Conservation (phyloP, 2,888 invertebrate species). For the Drosophila anomelani region DNA sequence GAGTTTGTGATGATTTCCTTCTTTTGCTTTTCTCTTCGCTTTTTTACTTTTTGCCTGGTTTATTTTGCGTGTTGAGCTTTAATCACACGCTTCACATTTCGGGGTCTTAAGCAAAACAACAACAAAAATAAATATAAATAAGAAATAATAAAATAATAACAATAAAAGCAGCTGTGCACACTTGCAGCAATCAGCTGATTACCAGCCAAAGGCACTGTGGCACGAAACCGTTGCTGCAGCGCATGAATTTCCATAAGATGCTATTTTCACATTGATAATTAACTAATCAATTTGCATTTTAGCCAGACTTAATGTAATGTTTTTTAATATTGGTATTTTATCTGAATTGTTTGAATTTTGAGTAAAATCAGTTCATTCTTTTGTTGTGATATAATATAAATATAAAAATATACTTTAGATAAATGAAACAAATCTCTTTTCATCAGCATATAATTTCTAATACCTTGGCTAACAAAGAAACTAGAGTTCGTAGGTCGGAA, state of each 20-base stretch:
- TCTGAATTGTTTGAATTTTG: not conserved
- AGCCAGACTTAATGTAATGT: not conserved
- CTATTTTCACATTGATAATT: not conserved
- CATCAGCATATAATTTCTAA: no score
- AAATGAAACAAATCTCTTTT: no score
- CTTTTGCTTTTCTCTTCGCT: conserved; percentile 29
- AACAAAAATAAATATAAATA: not conserved
- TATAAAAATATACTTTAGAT: not conserved
- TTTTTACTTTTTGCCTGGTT: conserved; percentile 16
- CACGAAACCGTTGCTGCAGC: not conserved
- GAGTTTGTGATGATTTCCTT: conserved; percentile 55
- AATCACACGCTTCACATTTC: conserved; percentile 45
- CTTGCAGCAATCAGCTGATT: conserved; percentile 33
- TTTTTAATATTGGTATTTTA: no score
- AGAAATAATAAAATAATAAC: conserved; percentile 7
- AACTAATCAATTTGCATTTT: not conserved
- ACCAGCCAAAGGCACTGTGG: conserved; percentile 48
- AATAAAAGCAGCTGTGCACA: conserved; percentile 39
- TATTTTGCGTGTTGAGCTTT: conserved; percentile 22
- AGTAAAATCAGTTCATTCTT: no score
- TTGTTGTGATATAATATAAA: no score
- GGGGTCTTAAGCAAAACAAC: conserved; percentile 15
- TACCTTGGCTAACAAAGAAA: not conserved
- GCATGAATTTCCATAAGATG: not conserved
- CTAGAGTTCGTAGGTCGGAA: not conserved